These are phyloP conservation scores for Neomicropteryx cornuta DNA, from an alignment of 1,140 invertebrate genomes.

Conservation along the genomic window DNA sequence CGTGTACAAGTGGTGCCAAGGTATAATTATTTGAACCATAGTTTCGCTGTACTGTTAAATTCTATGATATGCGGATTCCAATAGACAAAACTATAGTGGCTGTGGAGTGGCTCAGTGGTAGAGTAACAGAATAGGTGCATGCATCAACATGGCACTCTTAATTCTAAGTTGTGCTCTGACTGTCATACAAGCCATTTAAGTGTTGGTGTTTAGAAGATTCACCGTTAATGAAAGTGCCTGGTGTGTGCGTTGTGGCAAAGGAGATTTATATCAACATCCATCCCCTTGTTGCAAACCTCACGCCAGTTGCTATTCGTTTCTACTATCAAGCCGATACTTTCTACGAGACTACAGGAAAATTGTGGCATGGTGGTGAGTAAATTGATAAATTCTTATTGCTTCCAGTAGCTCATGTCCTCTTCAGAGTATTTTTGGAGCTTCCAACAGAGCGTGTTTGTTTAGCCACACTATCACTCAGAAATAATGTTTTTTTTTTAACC, in stretches of 20 bases:
- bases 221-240: slow-evolving; percentile 28
- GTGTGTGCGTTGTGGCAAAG: slow-evolving; percentile 50
- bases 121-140: too few species aligned
- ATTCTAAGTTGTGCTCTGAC: neutral
- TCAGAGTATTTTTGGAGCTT: too few species aligned
- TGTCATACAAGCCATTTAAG: neutral
- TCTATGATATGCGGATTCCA: neutral
- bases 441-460: too few species aligned
- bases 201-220: neutral
- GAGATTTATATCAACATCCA: slow-evolving; percentile 42
- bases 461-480: too few species aligned
- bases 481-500: too few species aligned
- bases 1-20: slow-evolving; percentile 99
- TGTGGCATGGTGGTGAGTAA: too few species aligned
- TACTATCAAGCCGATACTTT: neutral
- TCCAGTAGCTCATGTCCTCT: too few species aligned
- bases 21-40: slow-evolving; percentile 41
- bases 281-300: slow-evolving; percentile 57
- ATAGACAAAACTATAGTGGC: too few species aligned
- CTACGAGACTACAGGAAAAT: too few species aligned
- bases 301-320: slow-evolving; percentile 34
- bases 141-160: too few species aligned
- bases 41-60: neutral
- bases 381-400: too few species aligned
- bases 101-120: too few species aligned